phyloP scores from a whole-genome alignment of 1,140 invertebrate species.

The Drosophila subobscura region DNA sequence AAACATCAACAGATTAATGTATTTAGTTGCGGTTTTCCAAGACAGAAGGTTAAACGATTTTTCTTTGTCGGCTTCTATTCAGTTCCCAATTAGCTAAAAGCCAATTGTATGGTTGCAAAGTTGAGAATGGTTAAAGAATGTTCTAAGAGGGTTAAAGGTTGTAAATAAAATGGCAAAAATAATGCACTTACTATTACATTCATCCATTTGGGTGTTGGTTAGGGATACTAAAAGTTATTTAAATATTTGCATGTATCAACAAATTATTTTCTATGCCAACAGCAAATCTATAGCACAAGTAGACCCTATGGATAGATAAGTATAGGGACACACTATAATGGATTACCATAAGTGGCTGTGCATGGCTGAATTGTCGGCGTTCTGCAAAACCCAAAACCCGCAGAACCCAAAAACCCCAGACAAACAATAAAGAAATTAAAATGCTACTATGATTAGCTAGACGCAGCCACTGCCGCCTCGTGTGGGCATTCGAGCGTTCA shows the following conservation, averaged over 20 bases:
- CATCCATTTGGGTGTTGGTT: too few species aligned
- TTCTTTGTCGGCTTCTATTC: slow-evolving; percentile 37
- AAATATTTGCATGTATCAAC: background rate
- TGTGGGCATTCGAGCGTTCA: slow-evolving; percentile 65
- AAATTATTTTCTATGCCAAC: slow-evolving; percentile 42
- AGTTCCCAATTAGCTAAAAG: slow-evolving; percentile 12
- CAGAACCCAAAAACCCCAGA: slow-evolving; percentile 18
- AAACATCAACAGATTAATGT: slow-evolving; percentile 44
- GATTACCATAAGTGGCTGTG: background rate
- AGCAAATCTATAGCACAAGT: background rate
- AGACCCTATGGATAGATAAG: too few species aligned
- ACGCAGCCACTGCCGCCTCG: slow-evolving; percentile 30
- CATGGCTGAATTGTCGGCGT: too few species aligned
- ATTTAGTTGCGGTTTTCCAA: slow-evolving; percentile 27
- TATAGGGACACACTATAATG: slow-evolving; percentile 33
- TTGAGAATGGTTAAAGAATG: slow-evolving; percentile 8
- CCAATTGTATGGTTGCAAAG: slow-evolving; percentile 32
- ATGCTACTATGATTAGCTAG: slow-evolving; percentile 38
- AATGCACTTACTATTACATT: background rate
- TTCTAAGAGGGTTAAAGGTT: background rate
- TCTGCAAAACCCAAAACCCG: slow-evolving; percentile 15
- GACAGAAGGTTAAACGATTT: slow-evolving; percentile 27
- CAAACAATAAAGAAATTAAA: slow-evolving; percentile 40
- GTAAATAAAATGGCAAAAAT: slow-evolving; percentile 8
- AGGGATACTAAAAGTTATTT: too few species aligned